phyloP scores from a whole-genome alignment of 2,797 vertebrate genomes.

The Clangula hyemalis region DNA sequence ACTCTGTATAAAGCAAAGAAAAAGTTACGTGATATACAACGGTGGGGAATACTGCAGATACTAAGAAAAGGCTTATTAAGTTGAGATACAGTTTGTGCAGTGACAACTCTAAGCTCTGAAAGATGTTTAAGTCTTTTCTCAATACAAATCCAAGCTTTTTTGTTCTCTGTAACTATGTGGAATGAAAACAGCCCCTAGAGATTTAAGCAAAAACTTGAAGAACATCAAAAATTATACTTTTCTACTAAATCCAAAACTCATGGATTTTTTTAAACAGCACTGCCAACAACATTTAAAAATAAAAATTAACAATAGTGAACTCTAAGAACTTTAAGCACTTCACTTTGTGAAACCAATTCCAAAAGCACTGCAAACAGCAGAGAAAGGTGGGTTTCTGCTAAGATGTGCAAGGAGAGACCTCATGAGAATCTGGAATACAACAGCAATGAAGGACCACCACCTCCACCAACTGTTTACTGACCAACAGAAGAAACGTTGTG shows the following conservation, averaged over 20 bases:
- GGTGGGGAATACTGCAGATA: background rate
- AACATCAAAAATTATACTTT: background rate
- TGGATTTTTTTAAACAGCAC: background rate
- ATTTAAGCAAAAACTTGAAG: background rate
- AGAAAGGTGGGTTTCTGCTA: background rate
- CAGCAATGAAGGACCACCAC: background rate
- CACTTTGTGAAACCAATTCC: background rate
- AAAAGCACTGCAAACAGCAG: background rate
- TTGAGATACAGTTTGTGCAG: background rate
- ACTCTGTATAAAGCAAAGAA: background rate
- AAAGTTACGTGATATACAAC: background rate
- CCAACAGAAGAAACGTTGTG: background rate
- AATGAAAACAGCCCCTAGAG: background rate
- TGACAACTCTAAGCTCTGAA: background rate
- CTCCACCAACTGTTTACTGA: background rate
- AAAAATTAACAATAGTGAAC: background rate
- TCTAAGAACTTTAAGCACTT: background rate
- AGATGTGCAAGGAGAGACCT: background rate
- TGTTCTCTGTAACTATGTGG: background rate
- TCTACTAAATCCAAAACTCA: background rate
- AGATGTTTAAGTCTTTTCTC: background rate
- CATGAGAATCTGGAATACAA: background rate
- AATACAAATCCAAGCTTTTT: background rate
- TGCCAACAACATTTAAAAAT: background rate
- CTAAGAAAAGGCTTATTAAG: conserved; percentile 37